Base-by-base conservation (phyloP, 2,888 invertebrate genomes). In the Patella depressa region DNA sequence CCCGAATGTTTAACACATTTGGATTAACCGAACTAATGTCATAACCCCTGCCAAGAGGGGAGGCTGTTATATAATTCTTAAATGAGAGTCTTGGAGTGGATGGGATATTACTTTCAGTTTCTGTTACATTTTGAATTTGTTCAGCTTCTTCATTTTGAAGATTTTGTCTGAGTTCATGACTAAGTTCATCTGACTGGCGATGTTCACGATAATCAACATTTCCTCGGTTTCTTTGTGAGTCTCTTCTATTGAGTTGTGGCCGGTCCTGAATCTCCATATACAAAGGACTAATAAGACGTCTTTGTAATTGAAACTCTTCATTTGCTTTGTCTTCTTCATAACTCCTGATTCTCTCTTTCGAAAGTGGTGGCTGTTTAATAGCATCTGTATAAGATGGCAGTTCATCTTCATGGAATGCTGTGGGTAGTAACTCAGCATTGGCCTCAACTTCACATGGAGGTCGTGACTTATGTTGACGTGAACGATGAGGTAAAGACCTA, bases 311-410 rank as follows among this genome's bases (percentile, higher is more conserved):
- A 45, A 45, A 45, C 45, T 45, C 45, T 24, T 81, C 81, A 77
- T 79, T 75, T 34, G 77, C 78, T 55, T 76, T 78, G 65, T 78
- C 77, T 34, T 71, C 72, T 7, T 45, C 72, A 71, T 70, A 59
- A 15, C 72, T 34, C 59, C 71, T 55, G 53, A 55, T n/a, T 15
- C 45, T 70, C 53, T 74, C 24, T 70, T 73, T 24, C 69, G 12
- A 24, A 72, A 29, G 34, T 53, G 24, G 53, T 53, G 70, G 59
- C 65, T 71, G 55, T 54, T 59, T 74, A 17, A 72, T 78, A 54
- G 80, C 79, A 70, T 79, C 82, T 76, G 86, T 86, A 80, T 88
- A 88, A 2, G 88, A 86, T 15, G 88, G 88, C n/a, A 88, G 77
- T 57, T 86, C 85, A 53, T 88, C 88, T 79, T 88, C 88, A 75